phyloP scores from a whole-genome alignment of 2,797 vertebrate genomes.

The Phoebastria nigripes region DNA sequence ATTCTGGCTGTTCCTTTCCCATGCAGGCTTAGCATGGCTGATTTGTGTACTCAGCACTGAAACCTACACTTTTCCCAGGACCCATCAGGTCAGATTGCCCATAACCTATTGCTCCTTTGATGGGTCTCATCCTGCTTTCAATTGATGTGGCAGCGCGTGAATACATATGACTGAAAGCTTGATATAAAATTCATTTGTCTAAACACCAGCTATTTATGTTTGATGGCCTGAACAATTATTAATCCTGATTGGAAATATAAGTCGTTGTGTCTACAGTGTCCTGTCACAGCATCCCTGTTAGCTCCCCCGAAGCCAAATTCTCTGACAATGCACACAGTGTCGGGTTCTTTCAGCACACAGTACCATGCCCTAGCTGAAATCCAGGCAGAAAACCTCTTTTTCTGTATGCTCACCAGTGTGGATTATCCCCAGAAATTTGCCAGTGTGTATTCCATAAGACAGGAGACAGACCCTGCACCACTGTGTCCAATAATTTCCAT shows the following conservation, averaged over 20 bases:
- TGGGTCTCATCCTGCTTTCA: conserved; percentile 50
- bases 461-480: neutral
- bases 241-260: conserved; percentile 68
- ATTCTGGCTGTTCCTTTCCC: conserved; percentile 29
- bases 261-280: conserved; percentile 45
- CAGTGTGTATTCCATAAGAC: neutral
- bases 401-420: conserved; percentile 52
- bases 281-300: conserved; percentile 32
- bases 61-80: conserved; percentile 60
- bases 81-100: conserved; percentile 32
- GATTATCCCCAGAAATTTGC: conserved; percentile 46
- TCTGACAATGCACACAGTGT: conserved; percentile 47
- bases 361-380: neutral
- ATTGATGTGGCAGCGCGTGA: neutral
- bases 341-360: conserved; percentile 9
- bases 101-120: conserved; percentile 44
- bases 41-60: conserved; percentile 40
- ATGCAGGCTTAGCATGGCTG: conserved; percentile 31
- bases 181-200: conserved; percentile 58
- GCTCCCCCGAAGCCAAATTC: conserved; percentile 51
- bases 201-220: conserved; percentile 47
- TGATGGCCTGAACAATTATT: conserved; percentile 61
- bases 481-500: neutral
- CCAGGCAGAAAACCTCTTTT: conserved; percentile 43
- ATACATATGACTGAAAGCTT: conserved; percentile 35